Conservation (phyloP, 2,888 invertebrate species). For the Yponomeuta cagnagella region DNA sequence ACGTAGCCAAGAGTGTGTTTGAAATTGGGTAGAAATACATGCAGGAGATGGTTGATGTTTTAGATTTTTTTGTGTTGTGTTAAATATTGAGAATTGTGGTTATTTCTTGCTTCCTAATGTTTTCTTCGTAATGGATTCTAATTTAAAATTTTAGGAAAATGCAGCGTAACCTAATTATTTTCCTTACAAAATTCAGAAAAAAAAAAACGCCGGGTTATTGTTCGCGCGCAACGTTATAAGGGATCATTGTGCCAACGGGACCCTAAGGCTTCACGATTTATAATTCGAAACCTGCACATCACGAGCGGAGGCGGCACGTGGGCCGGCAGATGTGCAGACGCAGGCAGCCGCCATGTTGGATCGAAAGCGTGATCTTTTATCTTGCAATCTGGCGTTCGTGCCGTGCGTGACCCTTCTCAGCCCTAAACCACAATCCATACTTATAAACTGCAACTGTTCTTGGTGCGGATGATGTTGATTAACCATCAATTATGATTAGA, state of each 20-base stretch:
- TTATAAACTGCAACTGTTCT: neutral
- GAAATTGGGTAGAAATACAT: neutral
- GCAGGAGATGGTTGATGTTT: neutral
- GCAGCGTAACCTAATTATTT: too few relatives aligned
- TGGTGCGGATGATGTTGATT: neutral
- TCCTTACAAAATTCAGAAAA: too few relatives aligned
- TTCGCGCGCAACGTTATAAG: neutral
- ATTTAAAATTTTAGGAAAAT: too few relatives aligned
- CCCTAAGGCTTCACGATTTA: constrained; percentile 23
- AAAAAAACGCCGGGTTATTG: neutral
- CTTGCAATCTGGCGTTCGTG: constrained; percentile 47
- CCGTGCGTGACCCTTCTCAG: constrained; percentile 48
- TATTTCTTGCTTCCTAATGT: neutral
- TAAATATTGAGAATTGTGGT: neutral
- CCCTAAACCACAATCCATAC: neutral
- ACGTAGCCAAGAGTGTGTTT: constrained; percentile 30
- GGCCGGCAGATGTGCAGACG: constrained; percentile 68
- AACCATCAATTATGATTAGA: too few relatives aligned
- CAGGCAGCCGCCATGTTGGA: constrained; percentile 41
- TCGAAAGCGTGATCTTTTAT: constrained; percentile 47
- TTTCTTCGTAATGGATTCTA: neutral
- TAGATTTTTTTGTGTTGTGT: neutral
- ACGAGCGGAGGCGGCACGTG: constrained; percentile 64
- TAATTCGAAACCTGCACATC: constrained; percentile 52
- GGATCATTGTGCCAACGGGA: neutral